phyloP scores from a whole-genome alignment of 1,140 invertebrate genomes.

The Drosophila jambulina region DNA sequence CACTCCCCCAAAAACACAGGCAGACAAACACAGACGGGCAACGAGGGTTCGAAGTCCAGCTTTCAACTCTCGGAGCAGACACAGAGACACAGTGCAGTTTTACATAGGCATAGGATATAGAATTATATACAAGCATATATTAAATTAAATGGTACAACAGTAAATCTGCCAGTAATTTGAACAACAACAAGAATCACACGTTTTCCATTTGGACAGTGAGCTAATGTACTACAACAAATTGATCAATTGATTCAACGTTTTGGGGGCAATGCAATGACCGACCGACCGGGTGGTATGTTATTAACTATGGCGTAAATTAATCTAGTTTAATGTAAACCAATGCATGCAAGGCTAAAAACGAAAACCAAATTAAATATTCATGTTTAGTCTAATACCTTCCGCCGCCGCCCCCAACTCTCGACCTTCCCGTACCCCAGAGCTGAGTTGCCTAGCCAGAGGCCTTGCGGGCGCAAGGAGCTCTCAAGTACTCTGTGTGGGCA shows the following conservation, averaged over 20 bases:
- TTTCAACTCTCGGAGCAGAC: neutral
- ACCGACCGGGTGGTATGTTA: constrained; percentile 59
- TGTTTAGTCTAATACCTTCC: constrained; percentile 45
- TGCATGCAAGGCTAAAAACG: constrained; percentile 46
- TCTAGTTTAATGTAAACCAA: constrained; percentile 63
- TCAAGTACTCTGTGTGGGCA: neutral
- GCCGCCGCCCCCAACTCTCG: constrained; percentile 11
- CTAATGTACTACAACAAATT: constrained; percentile 78
- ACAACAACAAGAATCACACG: constrained; percentile 80
- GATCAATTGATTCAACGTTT: constrained; percentile 74
- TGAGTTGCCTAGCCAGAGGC: neutral
- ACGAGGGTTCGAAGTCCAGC: constrained; percentile 21
- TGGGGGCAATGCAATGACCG: constrained; percentile 41
- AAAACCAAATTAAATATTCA: constrained; percentile 41
- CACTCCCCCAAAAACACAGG: constrained; percentile 12
- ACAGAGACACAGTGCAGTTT: constrained; percentile 53
- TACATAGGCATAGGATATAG: constrained; percentile 52
- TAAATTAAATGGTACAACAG: constrained; percentile 65
- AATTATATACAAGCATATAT: constrained; percentile 55
- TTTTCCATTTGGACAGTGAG: constrained; percentile 83
- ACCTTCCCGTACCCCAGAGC: neutral
- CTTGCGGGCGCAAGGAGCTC: neutral
- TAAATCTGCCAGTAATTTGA: constrained; percentile 79
- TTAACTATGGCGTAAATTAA: constrained; percentile 62
- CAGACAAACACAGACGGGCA: constrained; percentile 5